A percentile compares a stretch with the other conserved stretches of the same genome.
phyloP scores from a whole-genome alignment of 2,888 invertebrate genomes.

The Diachrysia chrysitis region DNA sequence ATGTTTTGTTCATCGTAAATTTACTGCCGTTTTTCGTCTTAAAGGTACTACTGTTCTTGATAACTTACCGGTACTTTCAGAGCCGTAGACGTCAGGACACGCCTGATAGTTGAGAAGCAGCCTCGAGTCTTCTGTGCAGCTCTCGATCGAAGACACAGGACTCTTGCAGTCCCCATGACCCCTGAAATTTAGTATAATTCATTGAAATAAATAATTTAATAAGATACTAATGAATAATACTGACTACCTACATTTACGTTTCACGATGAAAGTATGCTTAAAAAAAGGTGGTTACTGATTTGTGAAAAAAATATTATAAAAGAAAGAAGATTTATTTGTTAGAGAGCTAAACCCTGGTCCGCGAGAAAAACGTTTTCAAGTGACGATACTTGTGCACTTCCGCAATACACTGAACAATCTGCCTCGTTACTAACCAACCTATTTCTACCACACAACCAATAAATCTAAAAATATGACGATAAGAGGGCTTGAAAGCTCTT shows the following conservation, averaged over 20 bases:
- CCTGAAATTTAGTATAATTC: conserved; percentile 73
- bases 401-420: not conserved
- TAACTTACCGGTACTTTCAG: conserved; percentile 95
- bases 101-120: conserved; percentile 97
- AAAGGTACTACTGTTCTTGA: too few relatives aligned
- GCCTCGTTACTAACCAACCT: conserved; percentile 3
- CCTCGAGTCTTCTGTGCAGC: conserved; percentile 97
- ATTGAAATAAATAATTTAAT: too few relatives aligned
- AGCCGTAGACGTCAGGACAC: conserved; percentile 96
- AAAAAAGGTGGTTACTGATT: too few relatives aligned
- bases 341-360: not conserved
- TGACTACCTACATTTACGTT: too few relatives aligned
- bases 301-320: too few relatives aligned
- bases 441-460: not conserved
- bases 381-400: conserved; percentile 5
- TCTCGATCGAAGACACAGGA: conserved; percentile 97
- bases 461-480: not conserved
- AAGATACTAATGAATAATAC: not conserved
- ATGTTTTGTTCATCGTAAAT: too few relatives aligned
- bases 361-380: not conserved
- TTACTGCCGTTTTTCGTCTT: too few relatives aligned
- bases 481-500: not conserved
- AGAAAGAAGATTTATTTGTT: too few relatives aligned
- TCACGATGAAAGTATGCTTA: too few relatives aligned
- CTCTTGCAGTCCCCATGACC: conserved; percentile 96